phyloP scores from a whole-genome alignment of 2,113 vertebrate genomes.

The Chaetorhynchus papuensis region DNA sequence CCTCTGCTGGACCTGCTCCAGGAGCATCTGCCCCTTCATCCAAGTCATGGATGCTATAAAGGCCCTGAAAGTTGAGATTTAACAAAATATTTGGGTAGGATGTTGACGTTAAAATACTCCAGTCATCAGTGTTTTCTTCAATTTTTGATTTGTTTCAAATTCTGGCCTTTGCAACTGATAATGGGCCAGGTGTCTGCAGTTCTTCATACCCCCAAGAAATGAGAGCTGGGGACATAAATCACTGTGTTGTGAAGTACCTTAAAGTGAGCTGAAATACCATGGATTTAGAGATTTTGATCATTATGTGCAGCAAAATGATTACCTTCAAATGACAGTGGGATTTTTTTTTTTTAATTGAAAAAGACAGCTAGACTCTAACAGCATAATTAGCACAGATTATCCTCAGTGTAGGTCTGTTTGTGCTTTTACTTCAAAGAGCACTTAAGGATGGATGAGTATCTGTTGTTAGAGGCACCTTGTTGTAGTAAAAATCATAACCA shows the following conservation, averaged over 20 bases:
- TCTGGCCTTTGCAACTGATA: neutral
- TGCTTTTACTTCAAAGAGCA: neutral
- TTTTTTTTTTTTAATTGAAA: neutral
- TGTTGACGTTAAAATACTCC: neutral
- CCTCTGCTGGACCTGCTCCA: neutral
- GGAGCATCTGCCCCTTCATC: neutral
- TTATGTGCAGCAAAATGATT: neutral
- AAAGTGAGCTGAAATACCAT: neutral
- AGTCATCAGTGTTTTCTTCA: neutral
- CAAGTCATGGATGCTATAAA: neutral
- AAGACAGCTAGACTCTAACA: neutral
- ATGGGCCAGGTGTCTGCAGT: neutral
- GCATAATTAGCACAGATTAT: neutral
- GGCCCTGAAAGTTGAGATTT: neutral
- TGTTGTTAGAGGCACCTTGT: neutral
- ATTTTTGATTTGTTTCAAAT: rapidly evolving
- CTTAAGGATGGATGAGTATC: neutral
- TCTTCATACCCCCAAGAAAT: neutral
- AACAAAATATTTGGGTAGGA: neutral
- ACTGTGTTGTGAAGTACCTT: neutral
- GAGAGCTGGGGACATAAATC: neutral
- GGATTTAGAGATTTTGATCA: neutral
- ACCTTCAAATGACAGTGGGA: neutral
- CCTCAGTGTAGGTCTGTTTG: neutral
- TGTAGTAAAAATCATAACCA: neutral